These are phyloP conservation scores for Ammodramus savannarum DNA, from an alignment of 2,113 vertebrate genomes.

Conservation along the genomic window DNA sequence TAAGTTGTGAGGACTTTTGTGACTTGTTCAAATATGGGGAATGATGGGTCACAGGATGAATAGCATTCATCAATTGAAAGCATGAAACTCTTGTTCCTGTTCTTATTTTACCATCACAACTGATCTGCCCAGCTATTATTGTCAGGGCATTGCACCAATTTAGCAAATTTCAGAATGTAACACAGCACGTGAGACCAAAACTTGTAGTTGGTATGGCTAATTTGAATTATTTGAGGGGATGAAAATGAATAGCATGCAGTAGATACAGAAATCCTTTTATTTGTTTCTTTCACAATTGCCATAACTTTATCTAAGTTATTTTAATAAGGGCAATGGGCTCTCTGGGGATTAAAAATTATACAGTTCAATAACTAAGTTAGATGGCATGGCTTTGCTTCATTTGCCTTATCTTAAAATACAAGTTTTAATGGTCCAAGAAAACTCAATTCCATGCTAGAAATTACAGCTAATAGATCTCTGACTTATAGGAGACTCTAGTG, in stretches of 20 bases:
- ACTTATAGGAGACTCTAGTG: not conserved
- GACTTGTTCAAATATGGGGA: not conserved
- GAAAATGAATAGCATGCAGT: not conserved
- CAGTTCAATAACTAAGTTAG: not conserved
- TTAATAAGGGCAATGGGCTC: not conserved
- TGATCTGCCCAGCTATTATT: not conserved
- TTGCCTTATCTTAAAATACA: not conserved
- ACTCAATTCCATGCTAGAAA: not conserved
- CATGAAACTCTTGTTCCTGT: not conserved
- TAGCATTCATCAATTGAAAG: not conserved
- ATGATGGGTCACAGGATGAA: not conserved
- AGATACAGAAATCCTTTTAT: not conserved
- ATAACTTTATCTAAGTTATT: not conserved
- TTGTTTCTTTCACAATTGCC: not conserved
- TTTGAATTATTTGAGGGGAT: not conserved
- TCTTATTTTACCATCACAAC: not conserved
- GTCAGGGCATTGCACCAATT: not conserved
- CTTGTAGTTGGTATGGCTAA: not conserved
- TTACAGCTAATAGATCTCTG: not conserved
- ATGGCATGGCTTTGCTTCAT: not conserved
- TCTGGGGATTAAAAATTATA: not conserved
- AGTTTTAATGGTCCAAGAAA: not conserved
- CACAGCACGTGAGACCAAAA: not conserved
- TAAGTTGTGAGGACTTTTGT: not conserved
- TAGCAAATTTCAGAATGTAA: not conserved